phyloP scores from a whole-genome alignment of 2,797 vertebrate species.

The Steatocranus sp. region DNA sequence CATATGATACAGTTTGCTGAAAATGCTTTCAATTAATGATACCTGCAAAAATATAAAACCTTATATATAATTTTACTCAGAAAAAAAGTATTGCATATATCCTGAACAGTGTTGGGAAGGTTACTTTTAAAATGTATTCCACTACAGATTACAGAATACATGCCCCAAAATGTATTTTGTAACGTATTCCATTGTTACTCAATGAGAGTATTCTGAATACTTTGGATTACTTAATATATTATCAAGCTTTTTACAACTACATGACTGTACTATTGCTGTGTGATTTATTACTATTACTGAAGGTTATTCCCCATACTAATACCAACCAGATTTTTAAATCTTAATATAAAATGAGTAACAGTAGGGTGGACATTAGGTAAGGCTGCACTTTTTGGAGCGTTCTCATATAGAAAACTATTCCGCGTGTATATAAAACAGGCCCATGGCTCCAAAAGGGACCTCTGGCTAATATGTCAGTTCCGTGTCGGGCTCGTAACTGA shows the following conservation, averaged over 20 bases:
- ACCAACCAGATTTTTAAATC: too few species aligned
- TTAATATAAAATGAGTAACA: background rate
- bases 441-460: background rate
- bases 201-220: background rate
- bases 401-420: background rate
- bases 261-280: background rate
- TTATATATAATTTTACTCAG: background rate
- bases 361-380: background rate
- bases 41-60: background rate
- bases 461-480: background rate
- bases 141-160: background rate
- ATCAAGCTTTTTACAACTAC: background rate
- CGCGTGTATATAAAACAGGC: background rate
- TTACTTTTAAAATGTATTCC: background rate
- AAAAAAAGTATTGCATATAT: background rate
- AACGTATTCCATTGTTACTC: background rate
- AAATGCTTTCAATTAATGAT: background rate
- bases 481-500: accelerated
- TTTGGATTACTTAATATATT: background rate
- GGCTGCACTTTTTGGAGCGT: background rate
- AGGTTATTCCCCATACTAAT: too few species aligned
- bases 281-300: background rate
- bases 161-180: background rate
- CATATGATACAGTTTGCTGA: background rate
- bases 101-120: background rate